Evolutionary conservation across 2,113 vertebrate genomes (phyloP), one percentile per base, ranked within the genome.

Genomic region (Lynx canadensis): DNA sequence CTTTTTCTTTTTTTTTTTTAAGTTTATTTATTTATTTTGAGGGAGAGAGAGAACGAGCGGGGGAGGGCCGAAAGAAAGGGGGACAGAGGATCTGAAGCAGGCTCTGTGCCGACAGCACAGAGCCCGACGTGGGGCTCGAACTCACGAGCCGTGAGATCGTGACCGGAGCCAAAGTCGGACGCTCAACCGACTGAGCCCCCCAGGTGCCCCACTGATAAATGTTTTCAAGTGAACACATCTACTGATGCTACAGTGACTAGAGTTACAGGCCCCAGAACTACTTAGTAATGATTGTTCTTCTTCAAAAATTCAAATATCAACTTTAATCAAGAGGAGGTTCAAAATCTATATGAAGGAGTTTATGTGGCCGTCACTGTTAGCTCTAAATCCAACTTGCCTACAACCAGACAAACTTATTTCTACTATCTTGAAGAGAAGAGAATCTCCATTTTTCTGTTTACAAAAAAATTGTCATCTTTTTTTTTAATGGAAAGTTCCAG

Each of bases 231-330:
- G 74, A 82, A 27, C n/a, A 0, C 41, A 31, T 36, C 41, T 66
- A 36, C 2, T 66, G 31, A 81, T 27, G 52, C 11, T 4, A 29
- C 65, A 21, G 3, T 12, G n/a, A 73, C 19, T 65, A 31, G 33
- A 29, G 3, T 13, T 12, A 5, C 29, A 63, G 29, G 23, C 27
- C 52, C 63, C 65, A 38, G 68, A 78, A 66, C 41, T 48, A n/a
- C n/a, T 57, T 18, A 31, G 7, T n/a, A 27, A 5, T 21, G 10
- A 68, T 33, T 38, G 23, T 60, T 79, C 36, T 36, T 69, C 81
- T 50, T 80, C n/a, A 74, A 91, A 89, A 91, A 79, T 84, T 88
- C 27, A 55, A 68, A n/a, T 19, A 38, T 8, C 25, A 45, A 52
- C 69, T 87, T 38, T 33, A 76, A 69, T 25, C 14, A 60, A 48